Base-by-base conservation (phyloP, 2,113 vertebrate species). In the Kryptolebias marmoratus region DNA sequence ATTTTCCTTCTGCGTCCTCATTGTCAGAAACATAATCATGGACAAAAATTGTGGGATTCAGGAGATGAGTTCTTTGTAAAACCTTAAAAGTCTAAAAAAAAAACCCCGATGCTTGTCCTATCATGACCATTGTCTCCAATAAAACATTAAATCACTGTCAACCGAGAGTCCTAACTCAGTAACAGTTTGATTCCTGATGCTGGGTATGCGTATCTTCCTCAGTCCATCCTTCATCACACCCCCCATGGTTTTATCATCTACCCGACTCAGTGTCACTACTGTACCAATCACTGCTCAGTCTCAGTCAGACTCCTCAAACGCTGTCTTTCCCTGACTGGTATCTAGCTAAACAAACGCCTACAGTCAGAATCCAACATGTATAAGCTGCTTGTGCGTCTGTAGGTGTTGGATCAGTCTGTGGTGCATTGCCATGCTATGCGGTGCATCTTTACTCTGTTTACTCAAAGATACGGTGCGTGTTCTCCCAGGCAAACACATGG, bases 381-480 rank as follows among this genome's bases (percentile, higher is more conserved):
- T 9, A 1, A 22, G 22, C 28, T 1, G 27, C 56, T 42, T 1
- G n/a, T 75, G 27, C 75, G 42, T 50, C 50, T 63, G 64, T 53
- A 14, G 54, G 28, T 64, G 45, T 3, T 80, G 74, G 28, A 52
- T 28, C 45, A 1, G 28, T 70, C 60, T 64, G 44, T 68, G 85
- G 58, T 79, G 68, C 79, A 14, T 50, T 50, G n/a, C 64, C n/a
- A 1, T 48, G 52, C 68, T 59, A 61, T n/a, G 10, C 48, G 59
- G 64, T 65, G 47, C 44, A 28, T 49, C 27, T 44, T 56, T 28
- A 6, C 9, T 56, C 15, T 68, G 27, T 83, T 75, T 69, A 62
- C 65, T 80, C 28, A 57, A 8, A 3, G n/a, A 65, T 11, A 36
- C 5, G 22, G 55, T 56, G 39, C 54, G 52, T 69, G 54, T 57